A percentile compares a stretch with the other conserved stretches of the same genome.
phyloP scores from a whole-genome alignment of 2,113 vertebrate species.

The Catharus minimus region DNA sequence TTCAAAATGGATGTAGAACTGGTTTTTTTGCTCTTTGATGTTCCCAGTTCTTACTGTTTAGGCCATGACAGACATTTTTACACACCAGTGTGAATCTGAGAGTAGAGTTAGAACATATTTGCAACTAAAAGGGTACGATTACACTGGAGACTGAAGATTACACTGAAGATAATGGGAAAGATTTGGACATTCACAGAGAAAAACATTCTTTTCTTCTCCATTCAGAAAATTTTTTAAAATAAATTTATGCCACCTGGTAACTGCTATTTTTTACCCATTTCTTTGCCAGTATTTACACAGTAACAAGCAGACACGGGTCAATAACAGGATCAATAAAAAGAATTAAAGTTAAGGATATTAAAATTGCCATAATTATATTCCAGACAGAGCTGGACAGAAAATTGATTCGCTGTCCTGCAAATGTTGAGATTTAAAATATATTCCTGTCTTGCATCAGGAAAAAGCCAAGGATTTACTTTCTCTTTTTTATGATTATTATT shows the following conservation, averaged over 20 bases:
- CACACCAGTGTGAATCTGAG: background rate
- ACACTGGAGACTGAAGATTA: background rate
- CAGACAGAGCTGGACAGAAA: background rate
- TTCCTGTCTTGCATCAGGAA: background rate
- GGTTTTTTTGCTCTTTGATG: background rate
- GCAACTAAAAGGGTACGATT: background rate
- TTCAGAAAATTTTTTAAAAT: background rate
- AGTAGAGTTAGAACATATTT: background rate
- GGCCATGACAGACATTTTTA: background rate
- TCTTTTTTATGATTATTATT: background rate
- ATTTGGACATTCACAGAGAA: background rate
- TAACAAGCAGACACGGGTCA: background rate
- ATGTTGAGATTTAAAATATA: background rate
- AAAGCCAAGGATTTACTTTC: background rate
- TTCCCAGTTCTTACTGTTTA: background rate
- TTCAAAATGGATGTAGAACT: background rate
- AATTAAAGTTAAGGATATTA: slow-evolving; percentile 20
- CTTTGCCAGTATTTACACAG: background rate
- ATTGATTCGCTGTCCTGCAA: slow-evolving; percentile 26
- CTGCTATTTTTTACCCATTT: background rate
- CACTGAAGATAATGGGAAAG: accelerated
- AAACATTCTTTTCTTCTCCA: background rate
- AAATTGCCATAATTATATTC: slow-evolving; percentile 28
- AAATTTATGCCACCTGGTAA: background rate
- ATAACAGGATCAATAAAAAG: slow-evolving; percentile 33